Evolutionary conservation across 30 jellyfish, hydroid and myxozoan genomes (phyloP), one percentile per base, ranked within the genome.

Genomic region (Phacellophora camtschatica): DNA sequence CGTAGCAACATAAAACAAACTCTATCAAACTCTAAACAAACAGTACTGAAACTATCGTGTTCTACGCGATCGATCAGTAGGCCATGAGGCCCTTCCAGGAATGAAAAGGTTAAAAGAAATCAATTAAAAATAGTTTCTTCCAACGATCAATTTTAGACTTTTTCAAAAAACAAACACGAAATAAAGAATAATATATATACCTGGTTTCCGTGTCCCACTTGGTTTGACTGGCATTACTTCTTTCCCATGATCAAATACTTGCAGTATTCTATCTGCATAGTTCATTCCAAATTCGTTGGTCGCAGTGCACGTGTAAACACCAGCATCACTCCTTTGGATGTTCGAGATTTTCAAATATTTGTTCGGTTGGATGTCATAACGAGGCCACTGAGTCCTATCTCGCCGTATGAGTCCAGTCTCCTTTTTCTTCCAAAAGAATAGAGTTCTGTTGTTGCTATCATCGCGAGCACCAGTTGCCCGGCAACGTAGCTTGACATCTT

Each of bases 391-490:
- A 25, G 24, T 19, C 54, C 76, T 71, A 67, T 77, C 84, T 24
- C 58, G 89, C 42, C 86, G 43, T 5, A 87, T 68, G 7, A 84
- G 84, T 25, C 95, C 95, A 46, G 30, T n/a, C 41, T 87, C 85
- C 28, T 87, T 87, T n/a, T n/a, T n/a, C 63, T 75, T 87, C 96
- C 96, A 87, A 54, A 66, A 77, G 74, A 87, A 87, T 20, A 87
- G 73, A 0, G 96, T 87, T 39, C 96, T 48, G 18, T 72, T 64
- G 69, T 67, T 74, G 5, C 82, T 41, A 36, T 76, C 96, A 15
- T 87, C 92, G 12, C 77, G 78, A 12, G 92, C 84, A 29, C 92
- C 96, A 0, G 96, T 75, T 32, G 96, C 96, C 78, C 84, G 87
- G 89, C 96, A 87, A 39, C 89, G 89, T 39, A 87, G 71, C 65